These are phyloP conservation scores for Allacma fusca DNA, from an alignment of 2,888 invertebrate species.

Conservation along the genomic window DNA sequence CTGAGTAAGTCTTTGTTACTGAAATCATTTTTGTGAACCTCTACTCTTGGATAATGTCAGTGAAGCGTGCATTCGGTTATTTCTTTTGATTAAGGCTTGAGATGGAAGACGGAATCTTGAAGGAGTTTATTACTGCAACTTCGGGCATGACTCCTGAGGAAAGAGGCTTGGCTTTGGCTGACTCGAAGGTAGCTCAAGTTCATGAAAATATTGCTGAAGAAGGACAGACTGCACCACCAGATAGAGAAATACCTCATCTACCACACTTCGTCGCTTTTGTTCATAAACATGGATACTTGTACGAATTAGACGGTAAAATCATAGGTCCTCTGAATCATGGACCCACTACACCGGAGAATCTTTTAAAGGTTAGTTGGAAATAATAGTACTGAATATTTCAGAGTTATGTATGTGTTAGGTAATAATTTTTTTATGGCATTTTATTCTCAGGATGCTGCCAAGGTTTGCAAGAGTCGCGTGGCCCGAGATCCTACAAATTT, in stretches of 20 bases:
- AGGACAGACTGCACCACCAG: slow-evolving; percentile 87
- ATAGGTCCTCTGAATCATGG: slow-evolving; percentile 87
- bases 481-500: too few species aligned
- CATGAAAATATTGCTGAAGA: slow-evolving; percentile 88
- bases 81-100: too few species aligned
- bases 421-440: too few species aligned
- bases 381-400: too few species aligned
- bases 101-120: slow-evolving; percentile 80
- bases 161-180: slow-evolving; percentile 78
- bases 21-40: too few species aligned
- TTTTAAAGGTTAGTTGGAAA: slow-evolving; percentile 79
- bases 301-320: slow-evolving; percentile 86
- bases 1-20: slow-evolving; percentile 63
- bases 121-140: slow-evolving; percentile 79
- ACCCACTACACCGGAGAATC: slow-evolving; percentile 74
- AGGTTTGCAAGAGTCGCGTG: too few species aligned
- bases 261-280: slow-evolving; percentile 92
- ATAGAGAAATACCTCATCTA: slow-evolving; percentile 79
- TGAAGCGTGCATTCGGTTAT: too few species aligned
- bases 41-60: too few species aligned
- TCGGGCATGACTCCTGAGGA: slow-evolving; percentile 74
- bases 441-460: too few species aligned
- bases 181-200: slow-evolving; percentile 77
- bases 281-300: slow-evolving; percentile 80
- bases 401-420: too few species aligned